Evolutionary conservation across 2,888 invertebrate species (phyloP), one percentile per base, ranked within the genome.

Genomic region (Morinoia aosen): DNA sequence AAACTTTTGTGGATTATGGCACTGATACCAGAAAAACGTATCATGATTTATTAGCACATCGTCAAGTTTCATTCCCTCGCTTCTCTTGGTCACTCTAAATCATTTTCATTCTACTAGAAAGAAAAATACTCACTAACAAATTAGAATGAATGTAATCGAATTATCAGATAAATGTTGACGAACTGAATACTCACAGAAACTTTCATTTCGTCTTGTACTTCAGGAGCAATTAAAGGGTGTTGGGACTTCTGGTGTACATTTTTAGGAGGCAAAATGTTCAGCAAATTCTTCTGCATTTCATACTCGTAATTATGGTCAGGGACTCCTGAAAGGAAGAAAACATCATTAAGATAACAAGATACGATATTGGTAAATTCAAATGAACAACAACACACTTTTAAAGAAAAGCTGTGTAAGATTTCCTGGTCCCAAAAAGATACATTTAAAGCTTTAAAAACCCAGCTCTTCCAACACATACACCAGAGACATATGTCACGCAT

Each of bases 271-370:
- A 93, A 57, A 57, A 93, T 93, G 33, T 93, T 93, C 58, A 93
- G 93, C 93, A 93, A 93, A 57, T 93, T 93, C 58, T 93, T 93
- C 58, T 93, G 93, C 48, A 93, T 39, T 93, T 93, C 93, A 57
- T 93, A 93, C 93, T 57, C 93, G 58, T 93, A 93, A 58, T 93
- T 93, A 12, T 57, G 57, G 11, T 56, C 57, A 93, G 93, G 93
- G 48, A 33, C n/a, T n/a, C 58, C 93, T 93, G 93, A 0, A 93
- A 57, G 48, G 25, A 76, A 25, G 33, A 76, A 76, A 76, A 61
- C 61, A 61, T 61, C 25, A 64, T 64, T 25, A 76, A 76, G 33
- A 76, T 76, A 33, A 8, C 76, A 1, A 10, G 25, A 33, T 33
- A 76, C 2, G 33, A 33, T 33, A 76, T 16, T 10, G 1, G 76